Base-by-base conservation (phyloP, 64 coral and sea anemone genomes). In the Porites lutea region DNA sequence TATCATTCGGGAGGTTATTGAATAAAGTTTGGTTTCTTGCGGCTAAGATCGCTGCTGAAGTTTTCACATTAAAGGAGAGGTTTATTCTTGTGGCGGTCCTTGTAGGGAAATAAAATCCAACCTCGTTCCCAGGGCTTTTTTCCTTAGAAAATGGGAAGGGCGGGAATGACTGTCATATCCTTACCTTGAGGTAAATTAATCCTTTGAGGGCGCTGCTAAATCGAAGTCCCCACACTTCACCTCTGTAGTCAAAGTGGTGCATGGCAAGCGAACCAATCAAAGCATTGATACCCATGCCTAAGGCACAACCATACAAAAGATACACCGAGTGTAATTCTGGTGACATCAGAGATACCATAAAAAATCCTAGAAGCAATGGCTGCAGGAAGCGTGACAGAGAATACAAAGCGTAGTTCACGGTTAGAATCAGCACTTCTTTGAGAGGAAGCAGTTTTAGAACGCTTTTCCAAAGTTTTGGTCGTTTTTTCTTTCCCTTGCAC, bases 391-490 rank as follows among this genome's bases (percentile, higher is more conserved):
- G 72, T 16, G 5, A 48, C 3, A 75, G 16, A 18, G 72, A 5
- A 23, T 5, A 15, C 44, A 50, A 48, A 49, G 13, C 5, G 47
- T 23, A 6, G 7, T 1, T 75, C 2, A 2, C 48, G 8, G 13
- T 18, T 10, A 73, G 7, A 11, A 46, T 13, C 44, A 73, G 2
- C 10, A 45, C 13, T 10, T 73, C 71, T 10, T 73, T 73, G 48
- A 48, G 4, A 47, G 71, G 48, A 10, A 48, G 5, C 71, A 73
- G 15, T 48, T 73, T 73, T 1, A 73, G 8, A 0, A 73, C 71
- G 71, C 71, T 73, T 73, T 73, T 73, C 37, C 71, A 73, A 48
- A 75, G 72, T 14, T 51, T 48, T 4, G 72, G 72, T 50, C 45
- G 12, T 75, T 49, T 49, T 16, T 47, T 13, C 48, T 3, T 75